phyloP scores from a whole-genome alignment of 2,797 vertebrate species.

The Poecile montanus region DNA sequence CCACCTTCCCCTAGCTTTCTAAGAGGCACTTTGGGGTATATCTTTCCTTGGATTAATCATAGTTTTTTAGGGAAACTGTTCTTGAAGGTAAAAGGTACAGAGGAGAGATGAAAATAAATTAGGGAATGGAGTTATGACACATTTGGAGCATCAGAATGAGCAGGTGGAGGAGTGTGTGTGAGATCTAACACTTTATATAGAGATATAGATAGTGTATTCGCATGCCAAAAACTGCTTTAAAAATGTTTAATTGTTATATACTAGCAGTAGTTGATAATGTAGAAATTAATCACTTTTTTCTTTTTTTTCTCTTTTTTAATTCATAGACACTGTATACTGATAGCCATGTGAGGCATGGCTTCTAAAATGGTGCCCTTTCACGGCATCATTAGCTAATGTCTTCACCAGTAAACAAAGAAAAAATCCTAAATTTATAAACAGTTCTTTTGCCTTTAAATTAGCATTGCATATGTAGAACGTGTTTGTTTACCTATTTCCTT shows the following conservation, averaged over 20 bases:
- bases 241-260: background rate
- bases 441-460: background rate
- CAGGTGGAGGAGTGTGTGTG: background rate
- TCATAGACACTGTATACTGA: background rate
- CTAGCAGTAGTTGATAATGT: background rate
- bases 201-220: background rate
- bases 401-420: slow-evolving; percentile 13
- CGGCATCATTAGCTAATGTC: background rate
- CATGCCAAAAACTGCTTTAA: background rate
- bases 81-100: background rate
- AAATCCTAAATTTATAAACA: background rate
- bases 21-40: background rate
- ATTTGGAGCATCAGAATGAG: background rate
- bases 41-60: background rate
- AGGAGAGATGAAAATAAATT: background rate
- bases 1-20: background rate
- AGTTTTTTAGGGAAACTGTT: background rate
- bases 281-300: background rate
- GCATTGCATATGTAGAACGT: background rate
- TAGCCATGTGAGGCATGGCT: background rate
- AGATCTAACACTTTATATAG: background rate
- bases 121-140: background rate
- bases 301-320: background rate
- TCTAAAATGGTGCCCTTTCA: background rate
- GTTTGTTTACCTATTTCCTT: background rate